These are phyloP conservation scores for Ligdia adustata DNA, from an alignment of 2,888 invertebrate species.

Conservation along the genomic window DNA sequence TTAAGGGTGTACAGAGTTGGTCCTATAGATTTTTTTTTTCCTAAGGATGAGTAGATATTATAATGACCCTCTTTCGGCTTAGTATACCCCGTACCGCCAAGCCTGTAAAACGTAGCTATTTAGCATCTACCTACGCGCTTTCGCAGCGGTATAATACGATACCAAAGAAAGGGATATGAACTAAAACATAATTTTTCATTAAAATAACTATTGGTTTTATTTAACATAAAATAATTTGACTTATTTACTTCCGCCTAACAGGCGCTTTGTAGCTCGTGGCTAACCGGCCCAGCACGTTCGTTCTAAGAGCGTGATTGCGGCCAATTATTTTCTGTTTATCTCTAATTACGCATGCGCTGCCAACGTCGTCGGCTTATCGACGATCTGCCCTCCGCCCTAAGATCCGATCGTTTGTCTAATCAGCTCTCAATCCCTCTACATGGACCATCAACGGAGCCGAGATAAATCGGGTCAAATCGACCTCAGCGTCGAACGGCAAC, in stretches of 20 bases:
- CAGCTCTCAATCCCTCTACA: conserved; percentile 74
- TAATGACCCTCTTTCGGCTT: too few species aligned
- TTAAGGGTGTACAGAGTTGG: too few species aligned
- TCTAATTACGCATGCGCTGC: conserved; percentile 83
- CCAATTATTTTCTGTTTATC: conserved; percentile 84
- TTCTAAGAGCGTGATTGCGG: conserved; percentile 76
- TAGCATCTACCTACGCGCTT: too few species aligned
- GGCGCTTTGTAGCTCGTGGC: conserved; percentile 41
- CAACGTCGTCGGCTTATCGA: conserved; percentile 75
- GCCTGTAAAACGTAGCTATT: too few species aligned
- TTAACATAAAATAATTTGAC: background rate
- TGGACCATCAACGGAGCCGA: conserved; percentile 63
- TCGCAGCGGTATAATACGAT: too few species aligned
- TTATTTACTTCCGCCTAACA: conserved; percentile 51
- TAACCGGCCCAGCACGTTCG: conserved; percentile 61
- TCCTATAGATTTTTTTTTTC: too few species aligned
- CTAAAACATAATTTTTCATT: too few species aligned
- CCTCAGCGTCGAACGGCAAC: conserved; percentile 42
- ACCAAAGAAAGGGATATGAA: too few species aligned
- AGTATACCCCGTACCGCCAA: too few species aligned
- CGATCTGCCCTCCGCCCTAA: conserved; percentile 80
- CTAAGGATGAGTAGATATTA: too few species aligned
- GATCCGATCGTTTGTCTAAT: conserved; percentile 78
- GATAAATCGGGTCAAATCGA: conserved; percentile 56
- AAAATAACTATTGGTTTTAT: too few species aligned